Percentiles rank a stretch among this genome's conserved stretches.
phyloP scores from a whole-genome alignment of 2,888 invertebrate species.

The Thera obeliscata region DNA sequence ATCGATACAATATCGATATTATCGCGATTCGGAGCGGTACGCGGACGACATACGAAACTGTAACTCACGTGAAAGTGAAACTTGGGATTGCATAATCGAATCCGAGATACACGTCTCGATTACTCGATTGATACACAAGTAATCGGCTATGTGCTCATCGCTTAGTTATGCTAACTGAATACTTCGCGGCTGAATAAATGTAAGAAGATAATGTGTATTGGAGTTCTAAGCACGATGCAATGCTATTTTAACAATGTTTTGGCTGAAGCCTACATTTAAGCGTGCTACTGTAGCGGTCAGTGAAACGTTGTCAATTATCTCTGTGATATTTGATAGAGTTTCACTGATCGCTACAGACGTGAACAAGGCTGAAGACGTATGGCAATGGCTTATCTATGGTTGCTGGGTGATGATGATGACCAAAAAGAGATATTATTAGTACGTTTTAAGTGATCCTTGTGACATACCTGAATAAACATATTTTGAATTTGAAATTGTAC shows the following conservation, averaged over 20 bases:
- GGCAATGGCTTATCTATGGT: no score
- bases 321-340: no score
- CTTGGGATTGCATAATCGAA: conserved; percentile 68
- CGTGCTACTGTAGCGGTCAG: no score
- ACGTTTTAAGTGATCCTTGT: no score
- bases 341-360: no score
- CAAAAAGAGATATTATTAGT: no score
- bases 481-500: no score
- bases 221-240: conserved; percentile 9
- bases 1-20: conserved; percentile 48
- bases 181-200: conserved; percentile 41
- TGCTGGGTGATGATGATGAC: no score
- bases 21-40: conserved; percentile 47
- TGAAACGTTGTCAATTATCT: no score
- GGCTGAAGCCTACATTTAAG: not conserved
- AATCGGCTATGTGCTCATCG: conserved; percentile 53
- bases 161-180: conserved; percentile 33
- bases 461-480: no score
- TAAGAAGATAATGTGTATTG: conserved; percentile 9
- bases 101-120: conserved; percentile 57
- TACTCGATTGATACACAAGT: conserved; percentile 59
- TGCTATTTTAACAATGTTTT: not conserved
- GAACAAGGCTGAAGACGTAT: no score
- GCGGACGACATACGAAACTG: conserved; percentile 59
- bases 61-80: conserved; percentile 81